phyloP scores from a whole-genome alignment of 2,113 vertebrate species.

The Cacatua alba region DNA sequence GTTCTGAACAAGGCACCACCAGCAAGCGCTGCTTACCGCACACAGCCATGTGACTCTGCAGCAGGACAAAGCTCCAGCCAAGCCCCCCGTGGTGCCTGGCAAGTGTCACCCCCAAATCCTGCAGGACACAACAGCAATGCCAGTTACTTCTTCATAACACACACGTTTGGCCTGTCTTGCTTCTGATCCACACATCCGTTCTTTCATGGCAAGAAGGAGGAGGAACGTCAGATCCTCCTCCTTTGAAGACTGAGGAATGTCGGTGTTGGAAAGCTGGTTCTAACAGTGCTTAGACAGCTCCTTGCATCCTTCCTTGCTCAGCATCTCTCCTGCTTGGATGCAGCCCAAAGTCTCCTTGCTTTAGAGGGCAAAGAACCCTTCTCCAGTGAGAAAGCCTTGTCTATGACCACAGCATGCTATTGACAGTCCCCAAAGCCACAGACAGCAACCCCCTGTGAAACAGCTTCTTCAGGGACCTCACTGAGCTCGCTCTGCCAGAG shows the following conservation, averaged over 20 bases:
- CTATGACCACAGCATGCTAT: fast-evolving
- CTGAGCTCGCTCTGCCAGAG: fast-evolving
- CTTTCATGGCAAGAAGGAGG: background rate
- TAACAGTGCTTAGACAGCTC: too few relatives aligned
- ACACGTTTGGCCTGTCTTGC: fast-evolving
- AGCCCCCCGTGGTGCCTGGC: fast-evolving
- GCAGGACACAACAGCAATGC: background rate
- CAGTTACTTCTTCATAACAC: too few relatives aligned
- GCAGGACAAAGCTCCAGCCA: background rate
- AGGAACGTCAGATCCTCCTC: background rate
- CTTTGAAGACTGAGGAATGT: background rate
- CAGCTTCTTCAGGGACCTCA: background rate
- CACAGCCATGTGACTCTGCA: background rate
- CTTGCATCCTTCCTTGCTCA: background rate
- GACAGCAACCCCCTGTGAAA: background rate
- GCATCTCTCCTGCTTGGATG: background rate
- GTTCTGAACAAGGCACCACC: background rate
- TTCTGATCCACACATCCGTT: background rate
- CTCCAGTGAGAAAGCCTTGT: background rate
- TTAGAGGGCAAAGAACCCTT: background rate
- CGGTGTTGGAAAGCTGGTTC: background rate
- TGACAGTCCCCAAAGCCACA: background rate
- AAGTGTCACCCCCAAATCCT: background rate
- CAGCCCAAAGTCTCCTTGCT: fast-evolving
- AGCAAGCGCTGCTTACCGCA: background rate